phyloP scores from a whole-genome alignment of 2,797 vertebrate genomes.

The Acanthornis magna region DNA sequence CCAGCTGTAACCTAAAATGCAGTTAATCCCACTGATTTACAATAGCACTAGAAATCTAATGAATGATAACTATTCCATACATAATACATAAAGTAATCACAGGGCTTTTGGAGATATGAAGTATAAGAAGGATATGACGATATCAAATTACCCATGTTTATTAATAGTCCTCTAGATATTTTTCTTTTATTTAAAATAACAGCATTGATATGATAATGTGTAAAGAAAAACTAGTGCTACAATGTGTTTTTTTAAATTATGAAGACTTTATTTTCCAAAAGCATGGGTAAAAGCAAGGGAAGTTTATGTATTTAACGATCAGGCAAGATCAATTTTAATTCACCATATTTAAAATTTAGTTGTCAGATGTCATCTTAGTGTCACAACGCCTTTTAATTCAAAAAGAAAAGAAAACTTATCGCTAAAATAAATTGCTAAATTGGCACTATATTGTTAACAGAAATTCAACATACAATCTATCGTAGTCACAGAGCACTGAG shows the following conservation, averaged over 20 bases:
- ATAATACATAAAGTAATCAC: constrained; percentile 47
- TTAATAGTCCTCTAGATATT: constrained; percentile 23
- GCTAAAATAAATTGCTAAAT: not conserved
- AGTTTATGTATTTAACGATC: not conserved
- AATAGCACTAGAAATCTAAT: constrained; percentile 40
- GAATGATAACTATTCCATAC: constrained; percentile 43
- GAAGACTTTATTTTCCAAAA: not conserved
- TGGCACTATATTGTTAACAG: not conserved
- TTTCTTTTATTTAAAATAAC: constrained; percentile 11
- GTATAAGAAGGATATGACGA: not conserved
- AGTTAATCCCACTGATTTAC: constrained; percentile 63
- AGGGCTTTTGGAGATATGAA: constrained; percentile 21
- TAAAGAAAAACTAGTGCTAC: not conserved
- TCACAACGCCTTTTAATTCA: not conserved
- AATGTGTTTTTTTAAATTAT: not conserved
- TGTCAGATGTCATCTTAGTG: not conserved
- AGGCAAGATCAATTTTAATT: not conserved
- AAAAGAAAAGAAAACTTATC: not conserved
- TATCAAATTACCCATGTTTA: constrained; percentile 41
- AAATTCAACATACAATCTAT: not conserved
- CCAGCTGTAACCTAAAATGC: constrained; percentile 56
- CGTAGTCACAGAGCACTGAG: not conserved
- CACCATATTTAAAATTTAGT: not conserved
- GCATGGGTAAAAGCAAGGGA: not conserved
- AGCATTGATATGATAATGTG: not conserved